phyloP scores from a whole-genome alignment of 2,888 invertebrate genomes.

The Callosobruchus maculatus region DNA sequence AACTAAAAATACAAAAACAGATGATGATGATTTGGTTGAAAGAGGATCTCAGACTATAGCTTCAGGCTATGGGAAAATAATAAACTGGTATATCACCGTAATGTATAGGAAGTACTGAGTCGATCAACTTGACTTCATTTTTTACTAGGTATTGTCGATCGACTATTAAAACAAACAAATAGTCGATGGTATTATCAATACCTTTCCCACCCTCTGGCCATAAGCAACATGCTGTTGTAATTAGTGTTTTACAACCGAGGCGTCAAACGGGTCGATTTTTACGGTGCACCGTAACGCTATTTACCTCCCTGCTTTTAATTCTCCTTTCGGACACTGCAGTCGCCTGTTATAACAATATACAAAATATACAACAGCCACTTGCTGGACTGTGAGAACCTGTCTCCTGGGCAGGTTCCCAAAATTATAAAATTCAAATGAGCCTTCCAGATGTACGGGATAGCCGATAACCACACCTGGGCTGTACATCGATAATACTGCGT shows the following conservation, averaged over 20 bases:
- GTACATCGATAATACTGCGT: not conserved
- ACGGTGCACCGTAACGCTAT: not conserved
- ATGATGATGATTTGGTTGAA: too few species aligned
- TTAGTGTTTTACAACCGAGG: conserved; percentile 12
- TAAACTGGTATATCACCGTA: too few species aligned
- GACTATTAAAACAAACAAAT: too few species aligned
- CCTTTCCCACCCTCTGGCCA: not conserved
- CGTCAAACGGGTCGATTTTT: conserved; percentile 7
- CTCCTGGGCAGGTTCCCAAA: conserved; percentile 20
- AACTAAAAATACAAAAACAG: too few species aligned
- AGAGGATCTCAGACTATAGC: too few species aligned
- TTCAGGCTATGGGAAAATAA: too few species aligned
- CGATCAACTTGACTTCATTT: too few species aligned
- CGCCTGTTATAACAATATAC: not conserved
- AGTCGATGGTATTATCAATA: too few species aligned
- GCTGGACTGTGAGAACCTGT: conserved; percentile 26
- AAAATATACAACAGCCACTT: conserved; percentile 15
- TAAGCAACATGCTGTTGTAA: conserved; percentile 1
- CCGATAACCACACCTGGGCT: not conserved
- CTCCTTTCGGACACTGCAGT: conserved; percentile 15
- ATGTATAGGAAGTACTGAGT: too few species aligned
- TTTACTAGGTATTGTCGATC: too few species aligned
- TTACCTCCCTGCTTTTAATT: conserved; percentile 10
- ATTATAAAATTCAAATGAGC: conserved; percentile 28
- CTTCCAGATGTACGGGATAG: conserved; percentile 3